phyloP scores from a whole-genome alignment of 2,888 invertebrate species.

The Eristalinus sepulchralis region DNA sequence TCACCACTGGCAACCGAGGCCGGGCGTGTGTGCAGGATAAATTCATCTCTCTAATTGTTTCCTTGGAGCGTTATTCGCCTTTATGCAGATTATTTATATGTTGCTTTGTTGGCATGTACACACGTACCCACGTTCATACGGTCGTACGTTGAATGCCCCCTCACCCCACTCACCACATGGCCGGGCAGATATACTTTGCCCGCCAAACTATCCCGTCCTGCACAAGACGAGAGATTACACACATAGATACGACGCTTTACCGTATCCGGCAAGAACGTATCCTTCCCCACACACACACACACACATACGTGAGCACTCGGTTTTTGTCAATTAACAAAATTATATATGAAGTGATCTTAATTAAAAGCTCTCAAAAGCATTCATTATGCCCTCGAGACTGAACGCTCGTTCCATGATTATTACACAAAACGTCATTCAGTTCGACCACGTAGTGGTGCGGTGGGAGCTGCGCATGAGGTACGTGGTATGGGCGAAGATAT shows the following conservation, averaged over 20 bases:
- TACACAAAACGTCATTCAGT: constrained; percentile 50
- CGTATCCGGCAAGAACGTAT: not conserved
- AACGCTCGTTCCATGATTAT: constrained; percentile 50
- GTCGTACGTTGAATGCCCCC: not conserved
- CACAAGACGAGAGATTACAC: not conserved
- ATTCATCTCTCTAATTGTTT: constrained; percentile 68
- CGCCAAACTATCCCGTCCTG: not conserved
- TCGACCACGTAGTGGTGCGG: constrained; percentile 30
- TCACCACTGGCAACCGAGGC: constrained; percentile 35
- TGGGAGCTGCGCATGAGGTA: not conserved
- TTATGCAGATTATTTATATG: constrained; percentile 61
- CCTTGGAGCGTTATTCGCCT: constrained; percentile 63
- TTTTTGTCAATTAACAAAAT: constrained; percentile 70
- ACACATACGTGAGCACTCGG: constrained; percentile 34
- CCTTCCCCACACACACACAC: not conserved
- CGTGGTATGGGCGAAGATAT: not conserved
- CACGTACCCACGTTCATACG: not conserved
- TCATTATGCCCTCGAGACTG: constrained; percentile 53
- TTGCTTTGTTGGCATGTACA: constrained; percentile 12
- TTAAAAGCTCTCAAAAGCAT: constrained; percentile 64
- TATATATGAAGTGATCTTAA: constrained; percentile 69
- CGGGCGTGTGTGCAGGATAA: constrained; percentile 38
- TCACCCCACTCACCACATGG: not conserved
- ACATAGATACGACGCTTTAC: not conserved
- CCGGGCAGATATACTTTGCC: not conserved